phyloP scores from a whole-genome alignment of 1,140 invertebrate species.

The Penaeus japonicus region DNA sequence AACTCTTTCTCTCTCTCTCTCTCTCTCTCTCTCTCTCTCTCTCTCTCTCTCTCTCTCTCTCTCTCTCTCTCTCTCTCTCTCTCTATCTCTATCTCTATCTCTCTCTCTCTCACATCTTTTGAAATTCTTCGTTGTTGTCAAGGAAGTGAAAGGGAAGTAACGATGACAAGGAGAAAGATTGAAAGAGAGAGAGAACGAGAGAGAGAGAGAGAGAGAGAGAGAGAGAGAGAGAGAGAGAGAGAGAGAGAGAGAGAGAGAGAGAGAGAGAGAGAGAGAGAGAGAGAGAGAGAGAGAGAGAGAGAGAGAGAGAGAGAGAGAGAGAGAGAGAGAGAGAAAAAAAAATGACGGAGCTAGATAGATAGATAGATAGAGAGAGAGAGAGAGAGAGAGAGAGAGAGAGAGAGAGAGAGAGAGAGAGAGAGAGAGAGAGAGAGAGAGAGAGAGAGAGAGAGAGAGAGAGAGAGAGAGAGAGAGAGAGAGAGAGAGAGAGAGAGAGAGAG shows the following conservation, averaged over 20 bases:
- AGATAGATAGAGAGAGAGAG: no score
- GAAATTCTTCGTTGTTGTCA: neutral
- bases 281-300: neutral
- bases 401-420: no score
- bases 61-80: neutral
- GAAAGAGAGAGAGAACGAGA: constrained; percentile 20
- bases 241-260: neutral
- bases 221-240: neutral
- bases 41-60: neutral
- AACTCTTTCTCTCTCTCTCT: no score
- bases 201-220: constrained; percentile 23
- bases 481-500: no score
- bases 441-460: no score
- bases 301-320: no score
- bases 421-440: no score
- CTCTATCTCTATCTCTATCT: neutral
- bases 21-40: neutral
- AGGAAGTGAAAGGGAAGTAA: neutral
- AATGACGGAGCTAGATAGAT: no score
- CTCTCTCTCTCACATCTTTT: neutral
- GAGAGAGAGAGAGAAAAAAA: no score
- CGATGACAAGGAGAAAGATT: neutral
- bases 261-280: neutral
- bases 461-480: no score
- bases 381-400: no score